Percentiles rank a stretch among this genome's conserved stretches.
These are phyloP conservation scores for Tringa solitaria DNA, from an alignment of 2,113 vertebrate species.

Conservation along the genomic window DNA sequence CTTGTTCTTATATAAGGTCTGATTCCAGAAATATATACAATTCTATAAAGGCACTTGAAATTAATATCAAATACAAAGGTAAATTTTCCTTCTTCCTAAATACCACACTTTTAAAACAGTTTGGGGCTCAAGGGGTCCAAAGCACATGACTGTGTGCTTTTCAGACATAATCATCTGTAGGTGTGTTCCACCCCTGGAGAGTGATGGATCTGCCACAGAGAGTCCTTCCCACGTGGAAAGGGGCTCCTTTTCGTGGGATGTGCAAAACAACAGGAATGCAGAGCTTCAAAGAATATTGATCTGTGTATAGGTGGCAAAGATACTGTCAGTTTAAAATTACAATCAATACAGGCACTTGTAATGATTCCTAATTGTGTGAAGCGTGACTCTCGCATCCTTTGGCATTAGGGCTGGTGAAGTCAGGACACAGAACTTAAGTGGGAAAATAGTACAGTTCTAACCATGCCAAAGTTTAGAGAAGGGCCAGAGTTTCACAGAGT, in stretches of 20 bases:
- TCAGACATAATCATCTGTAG: neutral
- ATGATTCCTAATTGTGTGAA: neutral
- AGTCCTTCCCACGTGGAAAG: neutral
- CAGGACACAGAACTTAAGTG: neutral
- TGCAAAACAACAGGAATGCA: neutral
- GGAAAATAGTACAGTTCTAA: neutral
- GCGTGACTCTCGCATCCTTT: neutral
- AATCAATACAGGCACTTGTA: neutral
- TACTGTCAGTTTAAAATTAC: neutral
- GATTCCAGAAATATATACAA: neutral
- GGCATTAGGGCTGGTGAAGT: neutral
- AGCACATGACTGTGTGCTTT: neutral
- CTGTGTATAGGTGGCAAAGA: neutral
- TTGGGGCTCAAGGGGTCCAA: neutral
- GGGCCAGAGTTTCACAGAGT: neutral
- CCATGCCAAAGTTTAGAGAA: neutral
- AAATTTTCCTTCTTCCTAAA: neutral
- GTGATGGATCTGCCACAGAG: neutral
- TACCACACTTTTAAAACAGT: neutral
- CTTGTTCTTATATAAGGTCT: neutral
- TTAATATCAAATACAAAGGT: neutral
- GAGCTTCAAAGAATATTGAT: neutral
- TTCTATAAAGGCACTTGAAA: neutral
- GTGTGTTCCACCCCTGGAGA: neutral
- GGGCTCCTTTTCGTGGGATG: neutral